phyloP scores from a whole-genome alignment of 2,797 vertebrate species.

The Todus mexicanus region DNA sequence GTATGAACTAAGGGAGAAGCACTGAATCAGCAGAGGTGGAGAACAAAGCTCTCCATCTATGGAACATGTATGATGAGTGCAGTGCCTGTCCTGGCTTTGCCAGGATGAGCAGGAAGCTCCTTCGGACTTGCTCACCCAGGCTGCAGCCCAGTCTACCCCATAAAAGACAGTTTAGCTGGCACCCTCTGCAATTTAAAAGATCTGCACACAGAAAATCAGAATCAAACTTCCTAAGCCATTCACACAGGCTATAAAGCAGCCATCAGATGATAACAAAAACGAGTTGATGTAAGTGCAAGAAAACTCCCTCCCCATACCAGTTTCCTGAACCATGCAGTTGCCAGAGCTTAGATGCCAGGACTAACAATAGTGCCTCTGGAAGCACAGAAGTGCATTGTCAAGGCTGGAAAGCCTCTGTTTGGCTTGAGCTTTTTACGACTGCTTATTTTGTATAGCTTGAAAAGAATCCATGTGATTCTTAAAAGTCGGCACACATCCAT shows the following conservation, averaged over 20 bases:
- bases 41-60: not conserved
- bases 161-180: not conserved
- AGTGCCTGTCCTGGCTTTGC: not conserved
- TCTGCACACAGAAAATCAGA: not conserved
- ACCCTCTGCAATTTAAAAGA: not conserved
- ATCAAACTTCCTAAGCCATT: not conserved
- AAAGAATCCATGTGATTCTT: not conserved
- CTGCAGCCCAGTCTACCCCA: not conserved
- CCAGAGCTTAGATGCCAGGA: not conserved
- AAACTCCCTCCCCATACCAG: not conserved
- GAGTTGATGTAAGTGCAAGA: not conserved
- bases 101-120: not conserved
- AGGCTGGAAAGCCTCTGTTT: not conserved
- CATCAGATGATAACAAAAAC: not conserved
- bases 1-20: not conserved
- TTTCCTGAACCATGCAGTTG: not conserved
- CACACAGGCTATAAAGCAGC: not conserved
- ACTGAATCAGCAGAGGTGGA: not conserved
- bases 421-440: not conserved
- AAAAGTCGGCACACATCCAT: not conserved
- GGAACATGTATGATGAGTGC: not conserved
- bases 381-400: not conserved
- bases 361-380: not conserved
- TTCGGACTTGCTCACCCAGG: not conserved
- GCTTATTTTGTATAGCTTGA: not conserved